These are phyloP conservation scores for Megathymus violae DNA, from an alignment of 1,140 invertebrate genomes.

Conservation along the genomic window DNA sequence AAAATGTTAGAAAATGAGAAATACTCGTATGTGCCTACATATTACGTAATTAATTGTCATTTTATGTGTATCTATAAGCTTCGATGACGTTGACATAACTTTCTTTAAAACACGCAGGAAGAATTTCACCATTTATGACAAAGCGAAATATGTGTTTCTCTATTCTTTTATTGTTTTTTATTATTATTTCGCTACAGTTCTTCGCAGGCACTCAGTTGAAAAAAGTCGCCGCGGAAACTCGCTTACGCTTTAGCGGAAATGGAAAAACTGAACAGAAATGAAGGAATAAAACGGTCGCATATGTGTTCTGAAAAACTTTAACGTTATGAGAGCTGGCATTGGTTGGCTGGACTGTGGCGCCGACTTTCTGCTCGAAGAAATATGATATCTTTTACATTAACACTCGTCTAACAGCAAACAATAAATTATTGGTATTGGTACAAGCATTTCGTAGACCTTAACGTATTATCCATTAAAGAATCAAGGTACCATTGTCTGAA, in stretches of 20 bases:
- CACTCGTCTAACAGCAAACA: slow-evolving; percentile 1
- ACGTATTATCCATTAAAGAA: too few species aligned
- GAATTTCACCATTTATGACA: slow-evolving; percentile 80
- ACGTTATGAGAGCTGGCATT: slow-evolving; percentile 34
- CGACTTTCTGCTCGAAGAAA: slow-evolving; percentile 25
- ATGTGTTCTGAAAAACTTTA: slow-evolving; percentile 49
- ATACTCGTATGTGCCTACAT: slow-evolving; percentile 2
- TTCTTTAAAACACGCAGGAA: slow-evolving; percentile 76
- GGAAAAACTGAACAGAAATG: slow-evolving; percentile 66
- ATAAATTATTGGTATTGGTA: background rate
- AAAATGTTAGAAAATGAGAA: slow-evolving; percentile 8
- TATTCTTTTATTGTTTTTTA: slow-evolving; percentile 73
- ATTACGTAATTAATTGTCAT: slow-evolving; percentile 50
- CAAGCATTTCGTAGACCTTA: background rate
- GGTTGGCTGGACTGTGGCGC: slow-evolving; percentile 30
- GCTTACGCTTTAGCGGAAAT: slow-evolving; percentile 71
- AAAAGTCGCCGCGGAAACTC: slow-evolving; percentile 71
- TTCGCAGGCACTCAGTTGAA: slow-evolving; percentile 65
- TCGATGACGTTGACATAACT: slow-evolving; percentile 44
- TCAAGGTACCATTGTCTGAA: too few species aligned
- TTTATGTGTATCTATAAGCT: slow-evolving; percentile 31
- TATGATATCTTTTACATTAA: slow-evolving; percentile 27
- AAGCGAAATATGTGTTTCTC: slow-evolving; percentile 79
- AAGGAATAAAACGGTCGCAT: slow-evolving; percentile 57
- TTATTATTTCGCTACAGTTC: slow-evolving; percentile 73